Evolutionary conservation across 2,888 invertebrate species (phyloP), one percentile per base, ranked within the genome.

Genomic region (Carabus problematicus): DNA sequence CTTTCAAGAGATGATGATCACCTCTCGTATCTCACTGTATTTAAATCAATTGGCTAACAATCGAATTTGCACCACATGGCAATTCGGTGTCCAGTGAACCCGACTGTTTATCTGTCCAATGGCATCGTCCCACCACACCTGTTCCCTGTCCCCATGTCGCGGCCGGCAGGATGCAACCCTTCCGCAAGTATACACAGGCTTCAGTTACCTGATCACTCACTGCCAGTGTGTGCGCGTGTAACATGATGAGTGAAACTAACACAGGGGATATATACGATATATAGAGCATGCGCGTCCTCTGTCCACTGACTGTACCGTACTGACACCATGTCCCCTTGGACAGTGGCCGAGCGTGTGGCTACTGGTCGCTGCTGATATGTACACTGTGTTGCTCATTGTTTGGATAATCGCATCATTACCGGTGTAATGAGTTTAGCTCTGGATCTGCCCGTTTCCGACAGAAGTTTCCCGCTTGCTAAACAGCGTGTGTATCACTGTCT

Each of bases 321-420:
- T 45, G 14, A 12, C 45, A 11, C 11, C 14, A 6, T 45, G 45
- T 12, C 45, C 45, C 45, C 11, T 54, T 14, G 12, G 54, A 9
- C 16, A 14, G 14, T 18, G 1, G 16, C 14, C n/a, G 40, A 11
- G 58, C n/a, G n/a, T 29, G 8, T n/a, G 19, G 19, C 39, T 11
- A 14, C n/a, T 39, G 49, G 66, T 45, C 59, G 45, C 49, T 56
- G 59, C 66, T 67, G 66, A 67, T 67, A 67, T 52, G 66, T 67
- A 67, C 59, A 67, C 49, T 58, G 66, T 67, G 58, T 59, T 64
- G 64, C 64, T 67, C 66, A 67, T 67, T 67, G 66, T 67, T 67
- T 59, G 66, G 59, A 67, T 67, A 67, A 67, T 67, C 66, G 66
- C 52, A 67, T 67, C 66, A 59, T 67, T 67, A 67, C 66, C 66